Evolutionary conservation across 2,888 invertebrate species (phyloP), one percentile per base, ranked within the genome.

Genomic region (Ceraclea dissimilis): DNA sequence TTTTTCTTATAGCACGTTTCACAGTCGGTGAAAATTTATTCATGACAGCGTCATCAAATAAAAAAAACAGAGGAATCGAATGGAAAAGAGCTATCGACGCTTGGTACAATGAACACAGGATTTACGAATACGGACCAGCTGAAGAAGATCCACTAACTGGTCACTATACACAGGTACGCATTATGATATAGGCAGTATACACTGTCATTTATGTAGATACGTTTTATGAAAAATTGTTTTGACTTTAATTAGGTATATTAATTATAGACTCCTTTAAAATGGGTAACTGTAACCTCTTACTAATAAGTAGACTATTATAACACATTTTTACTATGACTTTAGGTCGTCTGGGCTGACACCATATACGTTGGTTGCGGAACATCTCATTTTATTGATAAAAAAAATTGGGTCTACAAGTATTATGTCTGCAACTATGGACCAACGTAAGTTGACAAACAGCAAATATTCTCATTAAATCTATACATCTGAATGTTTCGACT

Each of bases 121-220:
- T 59, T 19, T 65, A 64, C 49, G 60, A 52, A 6, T 63, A 61
- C 58, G 18, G 39, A 44, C 54, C 54, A 13, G 20, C 34, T 13
- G 33, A 16, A 10, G 19, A 19, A n/a, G 52, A 55, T 31, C 49
- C 49, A 49, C 48, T n/a, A 11, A 62, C 63, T 47, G 65, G 65
- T 49, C 64, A 65, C 57, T 65, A 66, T 49, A 64, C 65, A 13
- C 66, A 66, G 57, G 64, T 65, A 31, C n/a, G n/a, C n/a, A n/a
- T n/a, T n/a, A n/a, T n/a, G n/a, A n/a, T n/a, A n/a, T n/a, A n/a
- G n/a, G n/a, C n/a, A n/a, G n/a, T n/a, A n/a, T n/a, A n/a, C n/a
- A n/a, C n/a, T n/a, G n/a, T n/a, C n/a, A n/a, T n/a, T n/a, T n/a
- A n/a, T n/a, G n/a, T n/a, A n/a, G n/a, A n/a, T n/a, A n/a, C n/a